Evolutionary conservation across 2,888 invertebrate genomes (phyloP).

Genomic region (Ganaspis brasiliensis): DNA sequence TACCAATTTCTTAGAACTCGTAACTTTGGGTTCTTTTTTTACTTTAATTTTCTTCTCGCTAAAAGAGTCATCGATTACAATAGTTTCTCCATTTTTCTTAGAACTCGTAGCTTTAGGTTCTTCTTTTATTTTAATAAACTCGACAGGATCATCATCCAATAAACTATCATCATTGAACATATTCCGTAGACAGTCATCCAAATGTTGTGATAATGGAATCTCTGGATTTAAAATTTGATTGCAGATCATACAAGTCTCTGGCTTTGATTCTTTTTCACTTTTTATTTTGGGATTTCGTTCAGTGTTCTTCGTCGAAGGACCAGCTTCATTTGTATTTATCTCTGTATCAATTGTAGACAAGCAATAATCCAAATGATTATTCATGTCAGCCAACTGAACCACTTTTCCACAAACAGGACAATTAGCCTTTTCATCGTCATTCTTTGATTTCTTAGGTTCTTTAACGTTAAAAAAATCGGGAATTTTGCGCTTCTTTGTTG

Average conservation of each 20-base stretch:
- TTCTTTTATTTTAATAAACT: too few species aligned
- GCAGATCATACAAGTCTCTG: slow-evolving; percentile 16
- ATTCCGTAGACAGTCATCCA: slow-evolving; percentile 33
- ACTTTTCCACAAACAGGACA: slow-evolving; percentile 85
- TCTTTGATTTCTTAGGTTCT: slow-evolving; percentile 61
- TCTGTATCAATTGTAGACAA: slow-evolving; percentile 50
- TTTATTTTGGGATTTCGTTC: background rate
- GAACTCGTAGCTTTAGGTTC: background rate
- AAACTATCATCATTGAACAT: slow-evolving; percentile 48
- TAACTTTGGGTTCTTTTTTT: too few species aligned
- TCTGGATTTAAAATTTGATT: slow-evolving; percentile 12
- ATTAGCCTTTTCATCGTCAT: slow-evolving; percentile 80
- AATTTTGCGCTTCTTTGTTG: slow-evolving; percentile 50
- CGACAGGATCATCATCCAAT: background rate
- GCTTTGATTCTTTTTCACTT: background rate
- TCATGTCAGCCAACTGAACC: slow-evolving; percentile 82
- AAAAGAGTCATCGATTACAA: background rate
- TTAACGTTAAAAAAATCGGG: slow-evolving; percentile 64
- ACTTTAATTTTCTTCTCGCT: background rate
- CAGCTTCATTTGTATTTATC: slow-evolving; percentile 6
- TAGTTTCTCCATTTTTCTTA: background rate
- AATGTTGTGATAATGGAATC: slow-evolving; percentile 22
- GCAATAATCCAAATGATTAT: slow-evolving; percentile 83
- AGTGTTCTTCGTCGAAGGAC: background rate
- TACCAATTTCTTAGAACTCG: background rate